These are phyloP conservation scores for Bos javanicus DNA, from an alignment of 2,113 vertebrate genomes.

Conservation along the genomic window DNA sequence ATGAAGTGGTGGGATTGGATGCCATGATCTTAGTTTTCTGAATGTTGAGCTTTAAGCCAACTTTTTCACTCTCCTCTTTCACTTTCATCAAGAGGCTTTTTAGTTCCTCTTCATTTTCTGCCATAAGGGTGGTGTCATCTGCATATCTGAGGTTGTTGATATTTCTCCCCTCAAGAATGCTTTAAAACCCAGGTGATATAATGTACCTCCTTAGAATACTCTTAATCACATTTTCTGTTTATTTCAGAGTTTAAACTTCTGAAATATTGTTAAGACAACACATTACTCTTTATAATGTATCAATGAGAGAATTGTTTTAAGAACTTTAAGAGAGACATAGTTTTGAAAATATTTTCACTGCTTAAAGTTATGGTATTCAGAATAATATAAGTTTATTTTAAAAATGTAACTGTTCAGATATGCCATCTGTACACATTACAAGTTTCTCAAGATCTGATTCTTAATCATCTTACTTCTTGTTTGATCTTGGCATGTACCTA, in stretches of 20 bases:
- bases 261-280: not conserved
- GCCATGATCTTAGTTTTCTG: too few species aligned
- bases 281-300: not conserved
- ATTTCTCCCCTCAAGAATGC: not conserved
- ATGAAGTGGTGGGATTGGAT: too few species aligned
- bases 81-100: too few species aligned
- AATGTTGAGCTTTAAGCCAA: too few species aligned
- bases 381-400: not conserved
- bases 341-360: not conserved
- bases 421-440: not conserved
- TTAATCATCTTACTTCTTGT: not conserved
- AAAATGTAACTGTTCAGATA: not conserved
- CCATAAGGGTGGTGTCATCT: too few species aligned
- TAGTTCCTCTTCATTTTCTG: too few species aligned
- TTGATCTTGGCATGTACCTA: not conserved
- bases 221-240: not conserved
- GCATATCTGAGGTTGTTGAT: too few species aligned
- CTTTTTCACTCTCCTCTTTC: too few species aligned
- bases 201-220: not conserved
- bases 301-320: not conserved
- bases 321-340: not conserved
- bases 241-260: slow-evolving; percentile 13
- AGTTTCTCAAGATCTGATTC: not conserved
- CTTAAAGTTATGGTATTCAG: not conserved
- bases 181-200: not conserved